Base-by-base conservation (phyloP, 2,797 vertebrate genomes). In the Dryobates pubescens region DNA sequence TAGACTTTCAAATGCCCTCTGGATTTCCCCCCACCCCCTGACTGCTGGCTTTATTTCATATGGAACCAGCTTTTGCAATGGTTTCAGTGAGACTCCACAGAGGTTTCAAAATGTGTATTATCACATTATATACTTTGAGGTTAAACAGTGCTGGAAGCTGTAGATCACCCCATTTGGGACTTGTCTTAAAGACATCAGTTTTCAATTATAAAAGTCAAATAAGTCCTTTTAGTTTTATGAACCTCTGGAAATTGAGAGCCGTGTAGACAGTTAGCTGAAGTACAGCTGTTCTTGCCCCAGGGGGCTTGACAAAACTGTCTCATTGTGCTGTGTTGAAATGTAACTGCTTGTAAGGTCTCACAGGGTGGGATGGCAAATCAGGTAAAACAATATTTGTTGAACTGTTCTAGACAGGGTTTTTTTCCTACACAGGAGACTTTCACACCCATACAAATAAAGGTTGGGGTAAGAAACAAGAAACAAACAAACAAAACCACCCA, bases 121-220 rank as follows among this genome's bases (percentile, higher is more conserved):
- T 80, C 88, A 93, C 71, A 49, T 79, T 7, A 43, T 23, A n/a
- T n/a, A 41, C 82, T 95, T 94, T 7, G 92, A 94, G 96, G 95
- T 97, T 92, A 96, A 97, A 90, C 47, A 95, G 81, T 90, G 95
- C 96, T 95, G 92, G 87, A 95, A 95, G 96, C 95, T 96, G 92
- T 96, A 90, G 95, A 88, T 96, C 94, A 94, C 96, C 86, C 90
- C 93, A 72, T 59, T 65, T 93, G 96, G 92, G 96, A 96, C 22
- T 89, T 80, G 30, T 86, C 83, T 94, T 82, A 69, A 72, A 96
- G 88, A 94, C 83, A 95, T 90, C 92, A 93, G n/a, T 88, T 96
- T 97, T 96, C 94, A 96, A 97, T 96, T 96, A 96, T 86, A 95
- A 94, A 95, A 95, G 87, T 94, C 78, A 96, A 95, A 89, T 92